Conservation (phyloP, 2,888 invertebrate genomes). For the Morinoia aosen region DNA sequence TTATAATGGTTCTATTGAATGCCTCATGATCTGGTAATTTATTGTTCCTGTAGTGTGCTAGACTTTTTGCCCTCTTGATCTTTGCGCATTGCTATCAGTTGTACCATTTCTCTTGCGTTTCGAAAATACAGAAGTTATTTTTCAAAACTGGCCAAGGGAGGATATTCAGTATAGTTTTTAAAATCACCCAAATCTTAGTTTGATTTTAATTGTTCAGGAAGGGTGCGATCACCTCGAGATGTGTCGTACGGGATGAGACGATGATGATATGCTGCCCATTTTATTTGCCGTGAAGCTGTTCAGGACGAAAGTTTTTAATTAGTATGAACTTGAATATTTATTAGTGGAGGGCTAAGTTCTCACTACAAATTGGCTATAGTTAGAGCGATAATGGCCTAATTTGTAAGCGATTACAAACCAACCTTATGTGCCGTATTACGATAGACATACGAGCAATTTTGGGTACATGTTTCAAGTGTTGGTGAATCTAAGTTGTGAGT, state of each 20-base stretch:
- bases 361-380: neutral
- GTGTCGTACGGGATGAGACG: neutral
- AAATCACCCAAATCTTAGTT: neutral
- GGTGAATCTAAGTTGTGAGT: neutral
- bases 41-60: neutral
- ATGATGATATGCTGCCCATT: neutral
- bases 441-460: too few relatives aligned
- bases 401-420: neutral
- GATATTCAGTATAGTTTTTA: neutral
- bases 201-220: too few relatives aligned
- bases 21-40: neutral
- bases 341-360: neutral
- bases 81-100: neutral
- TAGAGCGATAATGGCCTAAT: neutral
- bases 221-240: too few relatives aligned
- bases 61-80: neutral
- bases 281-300: too few relatives aligned
- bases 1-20: neutral
- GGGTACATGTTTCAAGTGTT: neutral
- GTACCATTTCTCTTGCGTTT: neutral
- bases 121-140: neutral
- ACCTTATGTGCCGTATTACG: neutral
- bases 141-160: neutral
- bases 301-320: too few relatives aligned
- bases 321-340: neutral